Evolutionary conservation across 2,888 invertebrate genomes (phyloP).

Genomic region (Tenodera sinensis): DNA sequence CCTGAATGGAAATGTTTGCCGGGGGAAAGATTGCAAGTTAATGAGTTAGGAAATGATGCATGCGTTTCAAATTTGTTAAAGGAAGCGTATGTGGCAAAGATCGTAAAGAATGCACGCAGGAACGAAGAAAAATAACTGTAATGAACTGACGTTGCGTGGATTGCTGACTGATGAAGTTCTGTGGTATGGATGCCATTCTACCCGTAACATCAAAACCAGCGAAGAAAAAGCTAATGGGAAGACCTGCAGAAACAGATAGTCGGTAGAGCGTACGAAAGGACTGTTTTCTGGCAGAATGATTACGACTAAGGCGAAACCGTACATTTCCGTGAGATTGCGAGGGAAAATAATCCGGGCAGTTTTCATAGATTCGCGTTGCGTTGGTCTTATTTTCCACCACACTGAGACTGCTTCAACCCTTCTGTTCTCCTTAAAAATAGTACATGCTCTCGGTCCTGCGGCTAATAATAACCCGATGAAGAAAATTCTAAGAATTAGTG

Average conservation of each 20-base stretch:
- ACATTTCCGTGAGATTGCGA: too few relatives aligned
- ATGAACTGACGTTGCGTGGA: background rate
- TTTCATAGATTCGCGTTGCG: too few relatives aligned
- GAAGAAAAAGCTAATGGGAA: background rate
- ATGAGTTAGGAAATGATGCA: background rate
- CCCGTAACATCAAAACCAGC: background rate
- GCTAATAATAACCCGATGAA: too few relatives aligned
- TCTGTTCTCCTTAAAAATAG: too few relatives aligned
- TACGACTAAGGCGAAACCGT: too few relatives aligned
- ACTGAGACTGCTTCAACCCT: too few relatives aligned
- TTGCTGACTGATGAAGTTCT: background rate
- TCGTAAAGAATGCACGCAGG: background rate
- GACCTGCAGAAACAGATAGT: background rate
- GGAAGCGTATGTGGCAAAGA: background rate
- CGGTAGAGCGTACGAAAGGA: background rate
- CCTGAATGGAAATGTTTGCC: background rate
- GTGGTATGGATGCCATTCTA: background rate
- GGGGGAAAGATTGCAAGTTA: background rate
- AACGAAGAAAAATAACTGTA: background rate
- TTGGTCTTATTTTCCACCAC: too few relatives aligned
- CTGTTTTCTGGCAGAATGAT: too few relatives aligned
- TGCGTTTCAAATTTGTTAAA: background rate
- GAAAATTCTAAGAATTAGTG: too few relatives aligned
- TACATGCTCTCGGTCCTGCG: too few relatives aligned
- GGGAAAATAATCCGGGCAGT: too few relatives aligned